phyloP scores from a whole-genome alignment of 2,113 vertebrate species.

The Tamias sibiricus region DNA sequence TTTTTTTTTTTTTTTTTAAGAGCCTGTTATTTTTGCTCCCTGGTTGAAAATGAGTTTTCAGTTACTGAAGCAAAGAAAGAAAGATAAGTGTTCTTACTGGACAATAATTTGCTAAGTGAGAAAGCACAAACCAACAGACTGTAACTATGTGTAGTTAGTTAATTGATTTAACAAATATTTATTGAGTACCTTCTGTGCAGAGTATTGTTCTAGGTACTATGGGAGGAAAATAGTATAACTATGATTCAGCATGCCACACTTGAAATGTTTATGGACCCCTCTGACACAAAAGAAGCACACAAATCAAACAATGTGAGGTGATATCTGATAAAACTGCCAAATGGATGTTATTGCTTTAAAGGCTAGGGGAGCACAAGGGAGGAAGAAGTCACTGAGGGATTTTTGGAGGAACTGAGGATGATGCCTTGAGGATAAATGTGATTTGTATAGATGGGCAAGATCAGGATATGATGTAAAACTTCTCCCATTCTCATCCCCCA shows the following conservation, averaged over 20 bases:
- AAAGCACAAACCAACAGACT: neutral
- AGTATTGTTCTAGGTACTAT: neutral
- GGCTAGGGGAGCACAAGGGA: neutral
- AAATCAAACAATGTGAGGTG: neutral
- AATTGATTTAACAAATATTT: slow-evolving; percentile 17
- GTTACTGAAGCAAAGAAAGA: neutral
- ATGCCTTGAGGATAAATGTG: neutral
- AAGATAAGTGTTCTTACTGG: neutral
- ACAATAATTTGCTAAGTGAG: neutral
- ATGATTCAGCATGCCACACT: neutral
- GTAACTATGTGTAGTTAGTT: neutral
- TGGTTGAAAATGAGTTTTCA: slow-evolving; percentile 9
- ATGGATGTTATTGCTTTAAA: neutral
- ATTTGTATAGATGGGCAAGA: neutral
- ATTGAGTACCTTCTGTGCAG: neutral
- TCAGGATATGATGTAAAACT: neutral
- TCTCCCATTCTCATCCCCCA: fast-evolving
- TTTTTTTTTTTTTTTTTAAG: too few species aligned
- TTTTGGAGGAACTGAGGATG: neutral
- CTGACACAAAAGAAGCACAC: neutral
- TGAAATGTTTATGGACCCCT: neutral
- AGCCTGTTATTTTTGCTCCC: slow-evolving; percentile 9
- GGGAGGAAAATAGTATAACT: neutral
- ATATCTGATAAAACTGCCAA: neutral
- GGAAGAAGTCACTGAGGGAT: neutral